Percentiles rank a stretch among this genome's conserved stretches.
Conservation (phyloP, 2,888 invertebrate species). For the Timema podura region DNA sequence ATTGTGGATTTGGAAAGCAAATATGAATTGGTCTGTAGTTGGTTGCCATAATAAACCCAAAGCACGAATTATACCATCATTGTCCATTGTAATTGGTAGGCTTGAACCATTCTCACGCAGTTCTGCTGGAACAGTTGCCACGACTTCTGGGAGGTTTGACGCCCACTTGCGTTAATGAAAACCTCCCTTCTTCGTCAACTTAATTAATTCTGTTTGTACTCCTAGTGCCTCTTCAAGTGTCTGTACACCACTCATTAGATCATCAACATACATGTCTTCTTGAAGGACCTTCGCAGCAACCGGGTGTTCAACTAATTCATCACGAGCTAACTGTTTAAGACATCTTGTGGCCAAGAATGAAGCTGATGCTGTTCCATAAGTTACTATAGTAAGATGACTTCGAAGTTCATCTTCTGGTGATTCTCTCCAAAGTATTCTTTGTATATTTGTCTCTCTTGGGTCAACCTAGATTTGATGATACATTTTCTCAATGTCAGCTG, state of each 20-base stretch:
- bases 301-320: background rate
- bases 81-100: too few relatives aligned
- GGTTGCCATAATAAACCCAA: too few relatives aligned
- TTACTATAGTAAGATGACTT: background rate
- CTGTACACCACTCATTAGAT: background rate
- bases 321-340: background rate
- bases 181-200: background rate
- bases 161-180: background rate
- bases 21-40: too few relatives aligned
- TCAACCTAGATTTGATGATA: background rate
- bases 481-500: background rate
- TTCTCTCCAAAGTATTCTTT: background rate
- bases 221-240: background rate
- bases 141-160: background rate
- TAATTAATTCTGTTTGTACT: background rate
- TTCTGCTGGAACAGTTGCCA: background rate
- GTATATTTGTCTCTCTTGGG: background rate
- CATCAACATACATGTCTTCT: background rate
- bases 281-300: background rate
- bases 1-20: too few relatives aligned
- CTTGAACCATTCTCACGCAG: background rate
- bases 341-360: constrained; percentile 1
- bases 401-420: background rate
- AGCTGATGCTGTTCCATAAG: constrained; percentile 12
- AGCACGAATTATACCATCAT: too few relatives aligned